Conservation (phyloP, 2,797 vertebrate species). For the Thamnophis elegans region DNA sequence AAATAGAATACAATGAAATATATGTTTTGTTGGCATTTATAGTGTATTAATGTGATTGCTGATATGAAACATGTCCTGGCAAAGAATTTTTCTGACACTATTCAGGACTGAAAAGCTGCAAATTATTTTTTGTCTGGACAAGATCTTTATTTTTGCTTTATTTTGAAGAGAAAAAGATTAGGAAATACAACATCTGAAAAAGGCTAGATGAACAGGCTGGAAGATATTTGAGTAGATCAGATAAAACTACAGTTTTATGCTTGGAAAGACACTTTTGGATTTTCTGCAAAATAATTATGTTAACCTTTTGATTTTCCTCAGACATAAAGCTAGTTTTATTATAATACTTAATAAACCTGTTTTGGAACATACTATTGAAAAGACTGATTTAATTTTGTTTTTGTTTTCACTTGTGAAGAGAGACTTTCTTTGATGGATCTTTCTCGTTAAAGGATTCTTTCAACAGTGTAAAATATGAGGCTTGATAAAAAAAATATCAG, state of each 20-base stretch:
- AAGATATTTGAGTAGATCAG: neutral
- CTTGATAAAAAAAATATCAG: neutral
- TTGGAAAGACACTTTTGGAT: neutral
- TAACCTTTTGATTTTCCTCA: neutral
- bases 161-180: neutral
- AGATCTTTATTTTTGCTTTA: neutral
- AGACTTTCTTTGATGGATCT: neutral
- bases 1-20: neutral
- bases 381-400: neutral
- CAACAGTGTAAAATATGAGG: neutral
- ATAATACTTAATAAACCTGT: neutral
- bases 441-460: neutral
- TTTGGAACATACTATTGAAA: neutral
- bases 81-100: neutral
- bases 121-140: neutral
- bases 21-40: neutral
- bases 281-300: neutral
- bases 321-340: neutral
- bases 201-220: neutral
- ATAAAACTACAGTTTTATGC: neutral
- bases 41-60: neutral
- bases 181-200: neutral
- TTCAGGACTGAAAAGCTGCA: neutral
- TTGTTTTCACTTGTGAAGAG: neutral
- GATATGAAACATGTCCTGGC: neutral